Percentiles rank a stretch among this genome's conserved stretches.
phyloP scores from a whole-genome alignment of 2,888 invertebrate species.

The Torymus texanus region DNA sequence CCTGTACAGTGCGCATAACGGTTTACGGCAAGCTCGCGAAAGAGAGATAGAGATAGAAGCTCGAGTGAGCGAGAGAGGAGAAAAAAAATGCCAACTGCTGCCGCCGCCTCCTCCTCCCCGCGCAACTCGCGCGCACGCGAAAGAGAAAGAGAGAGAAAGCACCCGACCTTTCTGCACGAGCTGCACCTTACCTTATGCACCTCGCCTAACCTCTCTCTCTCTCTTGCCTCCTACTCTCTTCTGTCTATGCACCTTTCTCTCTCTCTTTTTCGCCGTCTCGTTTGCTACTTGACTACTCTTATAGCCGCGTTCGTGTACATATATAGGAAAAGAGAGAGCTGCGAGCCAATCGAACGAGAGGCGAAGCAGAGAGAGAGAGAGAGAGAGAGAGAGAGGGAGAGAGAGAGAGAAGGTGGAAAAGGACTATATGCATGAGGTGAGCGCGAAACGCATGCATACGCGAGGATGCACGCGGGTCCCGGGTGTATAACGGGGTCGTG shows the following conservation, averaged over 20 bases:
- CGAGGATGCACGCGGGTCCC: slow-evolving; percentile 40
- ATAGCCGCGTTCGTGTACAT: not conserved
- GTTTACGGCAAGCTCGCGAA: slow-evolving; percentile 59
- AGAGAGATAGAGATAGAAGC: slow-evolving; percentile 53
- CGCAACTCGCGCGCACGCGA: slow-evolving; percentile 56
- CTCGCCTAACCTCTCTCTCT: slow-evolving; percentile 24
- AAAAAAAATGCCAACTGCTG: slow-evolving; percentile 58
- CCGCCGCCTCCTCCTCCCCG: slow-evolving; percentile 57
- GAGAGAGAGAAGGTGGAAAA: slow-evolving; percentile 43
- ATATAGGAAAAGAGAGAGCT: slow-evolving; percentile 2
- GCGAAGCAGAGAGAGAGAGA: not conserved
- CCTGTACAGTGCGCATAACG: slow-evolving; percentile 60
- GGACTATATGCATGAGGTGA: slow-evolving; percentile 28
- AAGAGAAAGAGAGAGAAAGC: slow-evolving; percentile 36
- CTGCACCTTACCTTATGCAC: slow-evolving; percentile 53
- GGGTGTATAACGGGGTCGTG: slow-evolving; percentile 60
- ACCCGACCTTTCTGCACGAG: slow-evolving; percentile 44
- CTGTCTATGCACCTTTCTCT: not conserved
- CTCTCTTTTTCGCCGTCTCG: not conserved
- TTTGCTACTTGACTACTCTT: slow-evolving; percentile 30
- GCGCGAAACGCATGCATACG: slow-evolving; percentile 23
- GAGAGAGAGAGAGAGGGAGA: not conserved
- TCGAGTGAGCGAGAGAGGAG: slow-evolving; percentile 9
- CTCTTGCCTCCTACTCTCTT: not conserved
- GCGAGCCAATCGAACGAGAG: slow-evolving; percentile 37